Evolutionary conservation across 2,113 vertebrate genomes (phyloP).

Genomic region (Toxotes jaculatrix): DNA sequence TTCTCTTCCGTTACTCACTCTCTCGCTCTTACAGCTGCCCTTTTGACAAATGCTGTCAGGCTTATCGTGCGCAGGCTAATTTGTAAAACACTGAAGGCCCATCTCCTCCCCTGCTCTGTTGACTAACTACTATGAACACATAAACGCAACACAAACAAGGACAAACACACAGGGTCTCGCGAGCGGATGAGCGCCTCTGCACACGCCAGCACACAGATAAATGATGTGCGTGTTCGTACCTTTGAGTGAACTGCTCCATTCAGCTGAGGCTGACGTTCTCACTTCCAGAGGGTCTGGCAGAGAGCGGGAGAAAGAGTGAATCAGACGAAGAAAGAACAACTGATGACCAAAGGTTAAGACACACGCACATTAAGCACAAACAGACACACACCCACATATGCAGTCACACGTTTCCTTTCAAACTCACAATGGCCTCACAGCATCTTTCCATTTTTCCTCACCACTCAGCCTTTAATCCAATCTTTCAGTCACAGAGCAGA

Average conservation of each 20-base stretch:
- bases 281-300: slow-evolving; percentile 78
- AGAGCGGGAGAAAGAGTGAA: slow-evolving; percentile 2
- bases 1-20: not conserved
- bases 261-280: slow-evolving; percentile 73
- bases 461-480: not conserved
- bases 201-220: not conserved
- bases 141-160: not conserved
- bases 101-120: slow-evolving; percentile 32
- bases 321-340: not conserved
- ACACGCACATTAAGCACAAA: not conserved
- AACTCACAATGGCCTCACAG: not conserved
- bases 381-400: not conserved
- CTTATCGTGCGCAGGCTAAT: slow-evolving; percentile 38
- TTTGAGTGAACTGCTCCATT: slow-evolving; percentile 80
- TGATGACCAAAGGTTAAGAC: not conserved
- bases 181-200: not conserved
- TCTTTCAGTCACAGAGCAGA: not conserved
- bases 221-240: slow-evolving; percentile 39
- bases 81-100: slow-evolving; percentile 44
- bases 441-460: not conserved
- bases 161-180: not conserved
- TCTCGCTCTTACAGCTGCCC: slow-evolving; percentile 25
- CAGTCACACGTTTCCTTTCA: slow-evolving; percentile 11
- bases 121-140: slow-evolving; percentile 2
- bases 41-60: slow-evolving; percentile 35